Evolutionary conservation across 2,797 vertebrate species (phyloP), one percentile per base, ranked within the genome.

Genomic region (Hemitrygon akajei): DNA sequence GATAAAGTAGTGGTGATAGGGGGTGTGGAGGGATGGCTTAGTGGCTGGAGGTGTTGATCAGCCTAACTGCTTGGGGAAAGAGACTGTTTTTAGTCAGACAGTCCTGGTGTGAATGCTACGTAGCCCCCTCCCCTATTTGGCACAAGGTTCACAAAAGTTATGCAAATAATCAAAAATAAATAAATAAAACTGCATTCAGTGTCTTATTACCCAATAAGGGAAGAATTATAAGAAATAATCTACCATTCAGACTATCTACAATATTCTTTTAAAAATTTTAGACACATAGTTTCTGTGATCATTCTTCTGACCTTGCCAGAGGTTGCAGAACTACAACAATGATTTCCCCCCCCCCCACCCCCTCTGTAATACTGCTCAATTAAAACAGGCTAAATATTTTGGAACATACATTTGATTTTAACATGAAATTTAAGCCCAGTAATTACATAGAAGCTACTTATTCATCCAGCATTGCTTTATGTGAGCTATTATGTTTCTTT

Each of bases 381-480:
- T 75, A 76, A 58, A 93, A 27, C 60, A 56, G 20, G 76, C 73
- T 73, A 34, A 27, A 75, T 93, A 56, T 25, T 93, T 76, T 75
- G 27, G 71, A 93, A 93, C 30, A 76, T 75, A 76, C 22, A 93
- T 93, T 93, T 93, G 71, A 93, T 76, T 75, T 93, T 58, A 76
- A 76, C 75, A 60, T 86, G 82, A 60, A 30, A 56, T 12, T 25
- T 30, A 86, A 86, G 82, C 7, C 47, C 9, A 30, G 77, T 79
- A 86, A 56, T 60, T 86, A 27, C 16, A 20, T 82, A 91, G 37
- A 34, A 69, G 69, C 37, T 40, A 25, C 27, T 58, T 76, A 93
- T 93, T 93, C 91, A 75, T 76, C 71, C 71, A 30, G 47, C 27
- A 76, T 76, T 27, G 11, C 69, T 71, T 91, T 47, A 73, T 91